Evolutionary conservation across 2,113 vertebrate species (phyloP), one percentile per base, ranked within the genome.

Genomic region (Toxotes jaculatrix): DNA sequence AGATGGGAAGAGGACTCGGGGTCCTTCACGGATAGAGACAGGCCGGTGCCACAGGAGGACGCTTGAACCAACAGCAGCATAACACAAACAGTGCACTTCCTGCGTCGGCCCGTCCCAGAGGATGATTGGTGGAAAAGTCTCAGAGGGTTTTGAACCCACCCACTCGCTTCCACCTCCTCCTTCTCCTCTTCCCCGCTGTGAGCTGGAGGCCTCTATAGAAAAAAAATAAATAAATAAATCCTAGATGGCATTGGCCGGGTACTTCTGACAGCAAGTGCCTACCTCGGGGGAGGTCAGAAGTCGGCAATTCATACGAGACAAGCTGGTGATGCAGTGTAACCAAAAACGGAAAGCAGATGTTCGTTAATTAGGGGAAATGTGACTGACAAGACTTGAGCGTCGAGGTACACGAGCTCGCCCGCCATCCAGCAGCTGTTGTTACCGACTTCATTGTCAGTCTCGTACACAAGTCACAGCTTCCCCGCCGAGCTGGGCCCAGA

Each of bases 281-380:
- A 85, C 90, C 87, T 89, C 78, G 81, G 95, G 97, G 97, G 97
- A 93, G 97, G 97, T 98, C 97, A 98, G 95, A 95, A 97, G 97
- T 97, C 97, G 91, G 68, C 94, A 95, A 97, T 97, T 97, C 96
- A 97, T 96, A 96, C 93, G 95, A 96, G 97, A 96, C 97, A 96
- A 97, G 97, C 97, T 96, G 97, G 96, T 95, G 94, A 96, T 92
- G 95, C 96, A 95, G 96, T 96, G 97, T 96, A 97, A 97, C 97
- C 95, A 95, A 96, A 97, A 96, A 95, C 96, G 94, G 96, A 97
- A 96, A 98, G 97, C 98, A 99, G 98, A 98, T 99, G 98, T 98
- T 99, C 95, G 94, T 97, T 99, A 98, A 99, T 99, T 99, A 99
- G 97, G 95, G 97, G 94, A 98, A 97, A 97, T 96, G 97, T 97